phyloP scores from a whole-genome alignment of 1,140 invertebrate species.

The Aphis craccivora region DNA sequence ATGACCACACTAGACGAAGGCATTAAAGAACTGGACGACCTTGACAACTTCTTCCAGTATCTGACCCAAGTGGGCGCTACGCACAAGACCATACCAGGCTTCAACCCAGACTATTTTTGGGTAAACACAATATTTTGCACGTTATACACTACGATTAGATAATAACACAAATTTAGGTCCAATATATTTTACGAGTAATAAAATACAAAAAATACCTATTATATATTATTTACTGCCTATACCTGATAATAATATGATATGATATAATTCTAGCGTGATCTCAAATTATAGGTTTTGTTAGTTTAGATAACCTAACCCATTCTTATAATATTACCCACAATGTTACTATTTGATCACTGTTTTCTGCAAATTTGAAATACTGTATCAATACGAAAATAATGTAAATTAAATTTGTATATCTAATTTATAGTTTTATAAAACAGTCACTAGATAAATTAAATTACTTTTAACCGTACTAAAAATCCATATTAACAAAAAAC shows the following conservation, averaged over 20 bases:
- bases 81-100: conserved; percentile 83
- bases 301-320: neutral
- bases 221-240: neutral
- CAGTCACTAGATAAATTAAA: neutral
- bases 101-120: conserved; percentile 87
- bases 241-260: too few relatives aligned
- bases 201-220: neutral
- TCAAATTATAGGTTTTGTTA: neutral
- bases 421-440: neutral
- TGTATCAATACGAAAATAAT: neutral
- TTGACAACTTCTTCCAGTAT: conserved; percentile 83
- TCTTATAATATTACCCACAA: neutral
- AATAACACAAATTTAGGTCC: too few relatives aligned
- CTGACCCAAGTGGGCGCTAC: conserved; percentile 82
- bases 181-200: too few relatives aligned
- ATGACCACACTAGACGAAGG: conserved; percentile 88
- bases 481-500: neutral
- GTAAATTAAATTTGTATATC: neutral
- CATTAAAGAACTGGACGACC: conserved; percentile 83
- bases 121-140: conserved; percentile 67
- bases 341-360: neutral
- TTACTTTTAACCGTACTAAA: neutral
- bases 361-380: neutral
- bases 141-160: neutral
- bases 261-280: neutral